phyloP scores from a whole-genome alignment of 2,888 invertebrate genomes.

The Lottia scabra region DNA sequence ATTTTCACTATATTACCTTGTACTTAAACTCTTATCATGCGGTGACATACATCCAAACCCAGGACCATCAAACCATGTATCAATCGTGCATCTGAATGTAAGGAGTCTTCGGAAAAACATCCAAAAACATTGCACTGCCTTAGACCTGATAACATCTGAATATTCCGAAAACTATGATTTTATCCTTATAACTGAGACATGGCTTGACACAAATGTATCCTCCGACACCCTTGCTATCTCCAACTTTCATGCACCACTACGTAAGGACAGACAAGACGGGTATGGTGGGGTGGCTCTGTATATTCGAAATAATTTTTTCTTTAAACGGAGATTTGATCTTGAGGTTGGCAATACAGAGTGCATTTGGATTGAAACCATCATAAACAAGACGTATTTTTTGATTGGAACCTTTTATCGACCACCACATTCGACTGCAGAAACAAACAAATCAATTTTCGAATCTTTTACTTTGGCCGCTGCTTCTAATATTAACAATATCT shows the following conservation, averaged over 20 bases:
- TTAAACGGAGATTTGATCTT: neutral
- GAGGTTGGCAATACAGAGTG: conserved; percentile 3
- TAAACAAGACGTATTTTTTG: neutral
- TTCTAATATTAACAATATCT: neutral
- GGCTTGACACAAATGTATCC: neutral
- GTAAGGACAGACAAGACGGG: neutral
- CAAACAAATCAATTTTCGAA: neutral
- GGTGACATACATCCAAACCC: neutral
- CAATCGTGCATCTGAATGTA: conserved; percentile 1
- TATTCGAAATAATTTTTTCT: neutral
- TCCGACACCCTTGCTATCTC: neutral
- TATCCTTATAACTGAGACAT: neutral
- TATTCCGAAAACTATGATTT: neutral
- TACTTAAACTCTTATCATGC: too few species aligned
- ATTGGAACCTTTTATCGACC: neutral
- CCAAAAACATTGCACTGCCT: too few species aligned
- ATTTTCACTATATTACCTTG: too few species aligned
- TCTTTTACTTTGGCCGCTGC: neutral
- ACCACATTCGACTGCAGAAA: neutral
- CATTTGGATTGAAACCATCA: neutral
- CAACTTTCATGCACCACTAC: neutral
- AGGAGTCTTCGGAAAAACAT: neutral
- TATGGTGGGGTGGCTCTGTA: neutral
- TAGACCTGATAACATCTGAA: neutral
- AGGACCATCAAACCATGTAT: neutral